phyloP scores from a whole-genome alignment of 2,888 invertebrate species.

The Pseudococcus viburni region DNA sequence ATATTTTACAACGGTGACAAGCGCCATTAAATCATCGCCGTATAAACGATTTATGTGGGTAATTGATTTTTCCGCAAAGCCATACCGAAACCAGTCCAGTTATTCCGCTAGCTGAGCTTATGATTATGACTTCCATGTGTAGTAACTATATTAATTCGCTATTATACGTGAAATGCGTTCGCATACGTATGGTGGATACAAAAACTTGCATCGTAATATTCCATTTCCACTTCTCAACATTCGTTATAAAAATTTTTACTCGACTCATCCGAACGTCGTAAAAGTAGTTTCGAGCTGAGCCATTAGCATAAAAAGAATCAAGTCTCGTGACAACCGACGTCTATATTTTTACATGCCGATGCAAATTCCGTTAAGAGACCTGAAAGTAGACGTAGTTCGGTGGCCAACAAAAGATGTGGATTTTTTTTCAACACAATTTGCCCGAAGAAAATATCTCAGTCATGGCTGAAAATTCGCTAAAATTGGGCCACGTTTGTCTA shows the following conservation, averaged over 20 bases:
- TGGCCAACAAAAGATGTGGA: too few species aligned
- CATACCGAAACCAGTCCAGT: constrained; percentile 1
- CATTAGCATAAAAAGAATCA: constrained; percentile 37
- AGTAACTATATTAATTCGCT: constrained; percentile 19
- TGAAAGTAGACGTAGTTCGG: background rate
- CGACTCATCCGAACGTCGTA: constrained; percentile 1
- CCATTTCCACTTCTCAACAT: background rate
- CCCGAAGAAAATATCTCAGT: too few species aligned
- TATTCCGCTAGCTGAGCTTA: background rate
- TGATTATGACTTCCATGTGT: constrained; percentile 2
- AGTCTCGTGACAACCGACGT: constrained; percentile 44
- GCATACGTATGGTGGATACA: background rate
- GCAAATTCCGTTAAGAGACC: background rate
- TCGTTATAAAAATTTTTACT: constrained; percentile 12
- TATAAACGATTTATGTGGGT: background rate
- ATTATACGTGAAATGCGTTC: constrained; percentile 15
- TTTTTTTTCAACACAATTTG: too few species aligned
- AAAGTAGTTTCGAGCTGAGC: background rate
- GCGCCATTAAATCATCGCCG: constrained; percentile 42
- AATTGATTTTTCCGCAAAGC: constrained; percentile 2
- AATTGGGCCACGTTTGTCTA: too few species aligned
- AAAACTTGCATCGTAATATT: background rate
- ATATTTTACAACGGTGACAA: constrained; percentile 18
- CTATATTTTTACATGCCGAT: background rate
- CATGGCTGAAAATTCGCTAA: too few species aligned